phyloP scores from a whole-genome alignment of 2,797 vertebrate genomes.

The Leptodactylus fallax region DNA sequence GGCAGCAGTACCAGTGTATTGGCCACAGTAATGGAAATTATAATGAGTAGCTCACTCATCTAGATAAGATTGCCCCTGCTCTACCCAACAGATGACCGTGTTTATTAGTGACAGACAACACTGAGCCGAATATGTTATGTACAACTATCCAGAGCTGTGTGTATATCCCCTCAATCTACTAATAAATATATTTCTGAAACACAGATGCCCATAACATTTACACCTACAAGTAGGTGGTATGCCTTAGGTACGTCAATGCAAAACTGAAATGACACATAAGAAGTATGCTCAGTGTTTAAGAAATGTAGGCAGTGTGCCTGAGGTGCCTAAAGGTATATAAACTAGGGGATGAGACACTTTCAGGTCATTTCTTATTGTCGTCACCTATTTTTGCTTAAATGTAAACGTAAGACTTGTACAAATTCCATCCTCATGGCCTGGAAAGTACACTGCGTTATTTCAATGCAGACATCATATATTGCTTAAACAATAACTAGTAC shows the following conservation, averaged over 20 bases:
- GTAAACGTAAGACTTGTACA: not conserved
- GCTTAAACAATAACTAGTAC: not conserved
- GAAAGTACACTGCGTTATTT: not conserved
- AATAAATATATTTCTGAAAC: too few relatives aligned
- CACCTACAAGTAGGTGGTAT: not conserved
- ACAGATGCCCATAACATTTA: not conserved
- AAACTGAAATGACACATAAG: not conserved
- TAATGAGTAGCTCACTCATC: constrained; percentile 3
- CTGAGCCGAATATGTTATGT: not conserved
- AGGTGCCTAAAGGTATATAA: not conserved
- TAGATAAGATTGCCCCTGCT: not conserved
- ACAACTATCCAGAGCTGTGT: too few relatives aligned
- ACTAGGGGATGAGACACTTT: too few relatives aligned
- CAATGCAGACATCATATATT: not conserved
- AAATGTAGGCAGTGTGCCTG: not conserved
- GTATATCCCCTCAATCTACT: not conserved
- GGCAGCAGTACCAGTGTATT: constrained; percentile 7
- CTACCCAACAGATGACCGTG: not conserved
- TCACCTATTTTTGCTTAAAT: not conserved
- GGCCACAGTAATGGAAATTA: constrained; percentile 16
- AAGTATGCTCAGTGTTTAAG: not conserved
- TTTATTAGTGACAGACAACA: constrained; percentile 4
- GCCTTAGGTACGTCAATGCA: not conserved
- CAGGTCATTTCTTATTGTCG: not conserved
- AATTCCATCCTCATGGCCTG: not conserved